A percentile compares a stretch with the other conserved stretches of the same genome.
These are phyloP conservation scores for Drosophila seguyi DNA, from an alignment of 1,140 invertebrate species.

Conservation along the genomic window DNA sequence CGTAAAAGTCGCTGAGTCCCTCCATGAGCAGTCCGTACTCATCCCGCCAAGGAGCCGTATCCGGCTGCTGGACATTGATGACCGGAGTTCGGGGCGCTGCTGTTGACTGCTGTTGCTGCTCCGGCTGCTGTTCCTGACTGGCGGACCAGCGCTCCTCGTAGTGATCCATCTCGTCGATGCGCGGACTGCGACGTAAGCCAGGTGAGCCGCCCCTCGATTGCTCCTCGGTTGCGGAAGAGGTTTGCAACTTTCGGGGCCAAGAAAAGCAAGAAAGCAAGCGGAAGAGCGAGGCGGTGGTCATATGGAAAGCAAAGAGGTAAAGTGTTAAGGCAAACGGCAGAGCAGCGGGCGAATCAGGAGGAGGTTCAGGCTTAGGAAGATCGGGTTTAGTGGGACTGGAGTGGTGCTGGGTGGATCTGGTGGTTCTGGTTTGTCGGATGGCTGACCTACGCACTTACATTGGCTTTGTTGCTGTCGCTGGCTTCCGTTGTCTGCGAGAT, in stretches of 20 bases:
- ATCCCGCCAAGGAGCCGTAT: conserved; percentile 75
- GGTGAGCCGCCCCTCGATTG: conserved; percentile 60
- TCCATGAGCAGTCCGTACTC: conserved; percentile 76
- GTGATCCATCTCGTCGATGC: conserved; percentile 78
- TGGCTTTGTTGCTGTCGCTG: conserved; percentile 67
- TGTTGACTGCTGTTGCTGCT: not conserved
- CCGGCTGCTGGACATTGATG: conserved; percentile 63
- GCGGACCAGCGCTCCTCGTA: conserved; percentile 76
- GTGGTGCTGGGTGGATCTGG: not conserved
- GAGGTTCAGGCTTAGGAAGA: not conserved
- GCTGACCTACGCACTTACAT: conserved; percentile 65
- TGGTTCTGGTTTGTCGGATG: not conserved
- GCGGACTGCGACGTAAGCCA: conserved; percentile 76
- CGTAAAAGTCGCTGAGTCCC: conserved; percentile 82
- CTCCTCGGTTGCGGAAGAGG: conserved; percentile 66
- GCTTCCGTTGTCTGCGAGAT: conserved; percentile 28
- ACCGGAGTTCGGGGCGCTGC: conserved; percentile 19
- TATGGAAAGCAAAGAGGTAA: conserved; percentile 64
- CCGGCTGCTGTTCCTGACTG: conserved; percentile 37
- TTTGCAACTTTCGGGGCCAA: conserved; percentile 63
- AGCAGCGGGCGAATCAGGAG: not conserved
- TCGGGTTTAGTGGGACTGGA: not conserved
- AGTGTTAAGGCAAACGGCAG: conserved; percentile 52
- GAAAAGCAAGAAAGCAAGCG: conserved; percentile 31
- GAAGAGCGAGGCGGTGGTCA: conserved; percentile 9